These are phyloP conservation scores for Cheirogaleus major DNA, from an alignment of 2,797 vertebrate genomes.

Conservation along the genomic window DNA sequence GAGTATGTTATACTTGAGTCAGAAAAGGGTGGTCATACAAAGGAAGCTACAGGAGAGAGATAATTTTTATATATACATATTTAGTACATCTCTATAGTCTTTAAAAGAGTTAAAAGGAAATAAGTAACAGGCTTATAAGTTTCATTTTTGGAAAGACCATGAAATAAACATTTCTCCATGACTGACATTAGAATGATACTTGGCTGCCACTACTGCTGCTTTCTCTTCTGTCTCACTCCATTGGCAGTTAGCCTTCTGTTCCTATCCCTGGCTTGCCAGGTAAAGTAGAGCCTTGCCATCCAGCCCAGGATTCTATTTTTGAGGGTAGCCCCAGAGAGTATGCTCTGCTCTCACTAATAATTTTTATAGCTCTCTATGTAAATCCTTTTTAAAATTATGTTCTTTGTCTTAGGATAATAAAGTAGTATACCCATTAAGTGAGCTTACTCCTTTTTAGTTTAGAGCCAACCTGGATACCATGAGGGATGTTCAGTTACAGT, in stretches of 20 bases:
- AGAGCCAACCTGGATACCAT: not conserved
- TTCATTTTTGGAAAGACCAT: not conserved
- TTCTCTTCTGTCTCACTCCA: not conserved
- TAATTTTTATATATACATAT: not conserved
- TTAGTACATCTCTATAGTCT: not conserved
- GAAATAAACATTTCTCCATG: not conserved
- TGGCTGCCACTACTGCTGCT: not conserved
- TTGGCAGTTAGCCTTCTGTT: not conserved
- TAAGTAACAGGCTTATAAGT: not conserved
- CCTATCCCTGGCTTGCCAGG: not conserved
- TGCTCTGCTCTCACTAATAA: not conserved
- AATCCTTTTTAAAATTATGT: conserved; percentile 25
- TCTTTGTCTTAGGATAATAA: not conserved
- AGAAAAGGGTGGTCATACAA: not conserved
- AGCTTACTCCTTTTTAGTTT: conserved; percentile 39
- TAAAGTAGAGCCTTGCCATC: not conserved
- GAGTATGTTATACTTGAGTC: not conserved
- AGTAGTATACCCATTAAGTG: not conserved
- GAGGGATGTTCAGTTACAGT: not conserved
- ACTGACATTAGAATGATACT: conserved; percentile 18
- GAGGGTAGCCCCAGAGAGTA: not conserved
- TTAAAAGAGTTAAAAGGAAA: conserved; percentile 37
- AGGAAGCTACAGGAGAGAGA: not conserved
- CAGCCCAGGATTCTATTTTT: conserved; percentile 14
- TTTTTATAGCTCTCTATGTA: not conserved